A percentile compares a stretch with the other conserved stretches of the same genome.
These are phyloP conservation scores for Corythornis vintsioides DNA, from an alignment of 2,113 vertebrate genomes.

Conservation along the genomic window DNA sequence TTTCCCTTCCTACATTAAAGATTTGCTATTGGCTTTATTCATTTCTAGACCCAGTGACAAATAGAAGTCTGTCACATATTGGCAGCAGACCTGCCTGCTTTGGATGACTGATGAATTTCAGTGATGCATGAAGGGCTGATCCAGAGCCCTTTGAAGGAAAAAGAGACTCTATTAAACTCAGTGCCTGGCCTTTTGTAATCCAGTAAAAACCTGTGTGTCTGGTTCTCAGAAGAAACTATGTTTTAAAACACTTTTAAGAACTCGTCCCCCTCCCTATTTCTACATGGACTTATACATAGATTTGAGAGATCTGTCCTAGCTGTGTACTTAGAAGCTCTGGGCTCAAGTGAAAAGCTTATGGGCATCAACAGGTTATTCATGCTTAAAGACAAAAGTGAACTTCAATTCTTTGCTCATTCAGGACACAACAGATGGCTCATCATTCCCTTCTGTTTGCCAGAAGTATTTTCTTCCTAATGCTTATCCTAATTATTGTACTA, in stretches of 20 bases:
- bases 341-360: neutral
- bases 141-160: neutral
- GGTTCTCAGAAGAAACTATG: neutral
- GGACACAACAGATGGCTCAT: rapidly evolving
- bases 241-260: neutral
- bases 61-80: neutral
- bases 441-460: neutral
- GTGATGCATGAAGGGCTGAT: neutral
- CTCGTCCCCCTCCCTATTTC: too few species aligned
- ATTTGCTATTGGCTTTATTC: neutral
- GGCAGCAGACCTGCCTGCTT: neutral
- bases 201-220: neutral
- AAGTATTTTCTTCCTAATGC: neutral
- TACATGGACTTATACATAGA: neutral
- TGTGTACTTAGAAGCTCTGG: neutral
- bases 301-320: neutral
- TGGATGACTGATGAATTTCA: neutral
- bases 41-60: neutral
- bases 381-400: neutral
- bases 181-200: neutral
- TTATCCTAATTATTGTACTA: neutral
- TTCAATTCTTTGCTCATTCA: neutral
- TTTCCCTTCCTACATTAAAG: neutral
- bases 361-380: neutral
- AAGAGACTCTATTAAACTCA: neutral